Conservation (phyloP, 2,888 invertebrate species). For the Drosophila rubida region DNA sequence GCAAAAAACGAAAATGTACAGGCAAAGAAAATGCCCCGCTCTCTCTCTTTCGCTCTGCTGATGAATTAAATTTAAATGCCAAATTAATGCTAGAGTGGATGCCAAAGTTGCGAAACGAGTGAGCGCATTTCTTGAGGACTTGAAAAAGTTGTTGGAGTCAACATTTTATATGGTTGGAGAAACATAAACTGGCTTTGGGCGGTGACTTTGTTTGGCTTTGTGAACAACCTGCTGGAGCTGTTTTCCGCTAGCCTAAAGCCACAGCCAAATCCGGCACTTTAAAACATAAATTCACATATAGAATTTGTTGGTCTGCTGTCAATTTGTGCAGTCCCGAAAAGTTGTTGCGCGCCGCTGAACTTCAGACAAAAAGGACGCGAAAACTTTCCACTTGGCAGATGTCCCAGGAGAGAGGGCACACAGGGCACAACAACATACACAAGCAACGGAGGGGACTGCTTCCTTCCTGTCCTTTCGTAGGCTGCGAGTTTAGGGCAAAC, state of each 20-base stretch:
- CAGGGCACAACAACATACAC: neutral
- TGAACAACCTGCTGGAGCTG: slow-evolving; percentile 20
- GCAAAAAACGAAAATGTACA: neutral
- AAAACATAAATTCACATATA: slow-evolving; percentile 41
- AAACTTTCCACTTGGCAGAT: slow-evolving; percentile 69
- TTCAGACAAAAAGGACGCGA: slow-evolving; percentile 64
- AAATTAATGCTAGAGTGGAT: slow-evolving; percentile 18
- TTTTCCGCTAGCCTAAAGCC: slow-evolving; percentile 20
- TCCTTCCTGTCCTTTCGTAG: slow-evolving; percentile 13
- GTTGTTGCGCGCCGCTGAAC: slow-evolving; percentile 74
- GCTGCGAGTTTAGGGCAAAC: slow-evolving; percentile 34
- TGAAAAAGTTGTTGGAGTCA: slow-evolving; percentile 27
- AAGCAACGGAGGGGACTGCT: neutral
- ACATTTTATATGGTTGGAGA: slow-evolving; percentile 30
- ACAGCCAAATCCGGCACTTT: slow-evolving; percentile 32
- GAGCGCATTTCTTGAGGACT: slow-evolving; percentile 10
- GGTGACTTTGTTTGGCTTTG: slow-evolving; percentile 33
- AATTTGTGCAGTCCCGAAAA: slow-evolving; percentile 50
- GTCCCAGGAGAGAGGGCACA: slow-evolving; percentile 43
- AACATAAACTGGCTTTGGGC: slow-evolving; percentile 23
- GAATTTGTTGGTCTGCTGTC: slow-evolving; percentile 50
- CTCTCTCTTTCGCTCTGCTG: neutral
- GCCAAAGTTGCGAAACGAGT: slow-evolving; percentile 13
- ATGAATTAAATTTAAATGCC: slow-evolving; percentile 10
- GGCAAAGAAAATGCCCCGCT: neutral